Evolutionary conservation across 2,888 invertebrate genomes (phyloP).

Genomic region (Seladonia tumulorum): DNA sequence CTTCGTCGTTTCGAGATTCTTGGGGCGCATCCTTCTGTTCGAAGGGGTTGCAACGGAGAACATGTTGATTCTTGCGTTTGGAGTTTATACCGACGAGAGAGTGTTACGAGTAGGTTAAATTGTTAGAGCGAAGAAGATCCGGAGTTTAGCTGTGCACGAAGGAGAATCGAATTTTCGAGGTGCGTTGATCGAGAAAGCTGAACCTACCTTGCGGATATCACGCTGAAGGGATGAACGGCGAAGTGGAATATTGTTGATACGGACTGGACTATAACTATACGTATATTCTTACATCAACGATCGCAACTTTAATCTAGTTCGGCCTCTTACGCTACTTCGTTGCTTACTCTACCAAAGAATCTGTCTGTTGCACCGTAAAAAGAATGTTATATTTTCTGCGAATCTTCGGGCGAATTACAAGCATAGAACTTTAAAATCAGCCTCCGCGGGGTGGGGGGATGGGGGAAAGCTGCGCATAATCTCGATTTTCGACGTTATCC

Average conservation of each 20-base stretch:
- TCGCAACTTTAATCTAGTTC: not conserved
- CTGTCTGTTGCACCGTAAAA: not conserved
- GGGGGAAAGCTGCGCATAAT: not conserved
- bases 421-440: not conserved
- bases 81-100: not conserved
- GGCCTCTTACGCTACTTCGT: not conserved
- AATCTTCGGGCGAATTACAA: not conserved
- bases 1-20: not conserved
- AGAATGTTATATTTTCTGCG: not conserved
- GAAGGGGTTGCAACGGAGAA: not conserved
- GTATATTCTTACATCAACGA: not conserved
- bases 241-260: constrained; percentile 27
- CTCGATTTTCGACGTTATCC: constrained; percentile 19
- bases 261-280: not conserved
- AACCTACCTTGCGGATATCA: constrained; percentile 48
- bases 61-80: not conserved
- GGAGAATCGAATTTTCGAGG: not conserved
- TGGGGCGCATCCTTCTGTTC: not conserved
- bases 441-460: not conserved
- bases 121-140: not conserved
- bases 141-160: not conserved
- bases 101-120: not conserved
- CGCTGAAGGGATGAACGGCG: constrained; percentile 43
- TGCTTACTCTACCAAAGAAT: not conserved
- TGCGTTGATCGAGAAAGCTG: constrained; percentile 24